Evolutionary conservation across 1,140 invertebrate species (phyloP).

Genomic region (Drosophila ercepeae): DNA sequence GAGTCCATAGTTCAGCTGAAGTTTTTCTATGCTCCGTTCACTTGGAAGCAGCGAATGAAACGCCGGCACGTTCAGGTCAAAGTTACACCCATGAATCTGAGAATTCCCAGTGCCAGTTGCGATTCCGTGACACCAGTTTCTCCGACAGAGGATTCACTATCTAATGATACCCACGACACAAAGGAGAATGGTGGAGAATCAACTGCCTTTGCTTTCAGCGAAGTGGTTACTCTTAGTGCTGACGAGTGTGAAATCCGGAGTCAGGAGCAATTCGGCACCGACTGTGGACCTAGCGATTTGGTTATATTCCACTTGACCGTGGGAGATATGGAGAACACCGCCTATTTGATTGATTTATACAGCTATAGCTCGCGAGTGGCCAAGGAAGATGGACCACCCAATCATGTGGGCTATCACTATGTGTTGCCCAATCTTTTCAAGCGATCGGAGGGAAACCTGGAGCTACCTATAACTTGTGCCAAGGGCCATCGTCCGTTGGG

Average conservation of each 20-base stretch:
- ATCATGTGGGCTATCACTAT: slow-evolving; percentile 95
- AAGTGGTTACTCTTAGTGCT: slow-evolving; percentile 86
- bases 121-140: slow-evolving; percentile 46
- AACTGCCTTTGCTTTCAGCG: slow-evolving; percentile 85
- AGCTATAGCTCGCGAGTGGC: slow-evolving; percentile 85
- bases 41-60: slow-evolving; percentile 91
- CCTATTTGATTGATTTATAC: slow-evolving; percentile 88
- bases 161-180: slow-evolving; percentile 86
- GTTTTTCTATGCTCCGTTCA: slow-evolving; percentile 92
- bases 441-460: slow-evolving; percentile 90
- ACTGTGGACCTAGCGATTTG: slow-evolving; percentile 90
- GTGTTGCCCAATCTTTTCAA: slow-evolving; percentile 88
- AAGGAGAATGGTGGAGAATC: slow-evolving; percentile 84
- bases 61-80: slow-evolving; percentile 89
- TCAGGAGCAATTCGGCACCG: slow-evolving; percentile 93
- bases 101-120: slow-evolving; percentile 84
- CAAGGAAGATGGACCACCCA: slow-evolving; percentile 87
- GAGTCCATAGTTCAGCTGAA: slow-evolving; percentile 95
- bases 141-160: slow-evolving; percentile 85
- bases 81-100: slow-evolving; percentile 91
- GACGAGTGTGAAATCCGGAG: slow-evolving; percentile 87
- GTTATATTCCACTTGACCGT: slow-evolving; percentile 93
- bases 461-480: slow-evolving; percentile 93
- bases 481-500: slow-evolving; percentile 94
- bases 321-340: slow-evolving; percentile 89